Base-by-base conservation (phyloP, 2,113 vertebrate species). In the Poeciliopsis occidentalis region DNA sequence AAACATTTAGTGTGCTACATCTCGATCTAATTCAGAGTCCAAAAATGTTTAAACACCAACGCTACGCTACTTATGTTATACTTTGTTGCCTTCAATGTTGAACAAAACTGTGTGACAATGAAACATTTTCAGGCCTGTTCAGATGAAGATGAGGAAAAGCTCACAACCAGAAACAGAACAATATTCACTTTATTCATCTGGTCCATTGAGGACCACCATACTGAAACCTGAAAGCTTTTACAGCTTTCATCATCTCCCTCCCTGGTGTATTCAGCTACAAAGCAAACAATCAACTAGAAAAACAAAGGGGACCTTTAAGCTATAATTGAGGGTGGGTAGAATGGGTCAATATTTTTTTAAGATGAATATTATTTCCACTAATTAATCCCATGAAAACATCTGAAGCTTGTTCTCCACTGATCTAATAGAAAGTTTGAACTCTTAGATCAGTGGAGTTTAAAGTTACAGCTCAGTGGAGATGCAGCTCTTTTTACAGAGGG, bases 171-270 rank as follows among this genome's bases (percentile, higher is more conserved):
- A 69, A 13, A 29, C n/a, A 11, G 66, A 60, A 24, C n/a, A 66
- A 19, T 54, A 7, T 57, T 24, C 13, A 22, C 34, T 60, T 24
- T 12, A 37, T 73, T 2, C 26, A 26, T 57, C 11, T 30, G 41
- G 12, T 29, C 39, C 27, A 62, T n/a, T 57, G 17, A 66, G 34
- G 32, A 37, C n/a, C 3, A 27, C 6, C 19, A 31, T 30, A 27
- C 22, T 32, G 12, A 66, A 74, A 66, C 30, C 41, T 73, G 31
- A 73, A 65, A 74, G 72, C 72, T 74, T 66, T 66, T 37, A 29
- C 19, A 27, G 12, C 63, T 72, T 64, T 63, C 15, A 73, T 73
- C 44, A 29, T 74, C 72, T 66, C 29, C 19, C 57, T 39, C 31
- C 60, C 30, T 15, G 19, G 29, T n/a, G 7, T 24, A 47, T 72